These are phyloP conservation scores for Muscicapa adusta DNA, from an alignment of 2,113 vertebrate species.

Conservation along the genomic window DNA sequence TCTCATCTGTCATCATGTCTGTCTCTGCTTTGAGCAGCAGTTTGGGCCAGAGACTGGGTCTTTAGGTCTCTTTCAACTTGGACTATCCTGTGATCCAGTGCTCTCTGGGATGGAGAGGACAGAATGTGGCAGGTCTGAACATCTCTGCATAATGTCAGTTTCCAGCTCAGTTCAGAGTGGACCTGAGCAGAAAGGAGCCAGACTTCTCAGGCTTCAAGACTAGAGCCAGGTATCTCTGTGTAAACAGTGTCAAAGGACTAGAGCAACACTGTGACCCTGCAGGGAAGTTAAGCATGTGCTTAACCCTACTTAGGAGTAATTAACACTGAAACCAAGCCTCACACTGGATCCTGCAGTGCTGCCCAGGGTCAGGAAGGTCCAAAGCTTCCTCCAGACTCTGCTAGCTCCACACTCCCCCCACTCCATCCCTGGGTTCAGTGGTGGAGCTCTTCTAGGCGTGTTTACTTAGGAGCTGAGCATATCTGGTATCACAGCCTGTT, in stretches of 20 bases:
- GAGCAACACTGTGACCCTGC: not conserved
- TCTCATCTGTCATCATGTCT: not conserved
- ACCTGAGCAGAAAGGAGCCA: not conserved
- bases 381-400: not conserved
- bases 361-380: not conserved
- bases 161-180: not conserved
- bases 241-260: not conserved
- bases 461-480: not conserved
- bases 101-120: not conserved
- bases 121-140: not conserved
- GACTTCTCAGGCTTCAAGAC: not conserved
- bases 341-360: not conserved
- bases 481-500: slow-evolving; percentile 24
- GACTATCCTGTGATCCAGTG: not conserved
- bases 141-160: not conserved
- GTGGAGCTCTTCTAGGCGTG: not conserved
- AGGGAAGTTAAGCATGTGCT: not conserved
- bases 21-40: not conserved
- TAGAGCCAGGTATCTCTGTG: not conserved
- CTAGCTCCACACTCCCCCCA: not conserved
- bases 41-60: not conserved
- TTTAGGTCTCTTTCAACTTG: not conserved
- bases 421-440: not conserved
- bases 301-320: not conserved
- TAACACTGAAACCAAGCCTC: not conserved